Evolutionary conservation across 2,113 vertebrate genomes (phyloP).

Genomic region (Coptodon bakossiorum): DNA sequence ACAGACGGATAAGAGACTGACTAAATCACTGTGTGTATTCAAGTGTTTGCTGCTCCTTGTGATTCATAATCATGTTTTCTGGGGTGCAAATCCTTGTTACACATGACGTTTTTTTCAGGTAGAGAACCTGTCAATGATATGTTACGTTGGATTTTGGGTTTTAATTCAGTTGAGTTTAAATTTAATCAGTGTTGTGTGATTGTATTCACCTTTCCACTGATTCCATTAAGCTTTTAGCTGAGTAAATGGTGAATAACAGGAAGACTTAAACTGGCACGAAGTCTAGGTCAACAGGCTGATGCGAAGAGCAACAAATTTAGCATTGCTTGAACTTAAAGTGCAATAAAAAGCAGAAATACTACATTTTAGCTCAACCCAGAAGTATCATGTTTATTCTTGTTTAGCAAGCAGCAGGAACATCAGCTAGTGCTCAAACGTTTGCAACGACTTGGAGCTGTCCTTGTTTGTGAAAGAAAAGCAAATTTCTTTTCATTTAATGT

Average conservation of each 20-base stretch:
- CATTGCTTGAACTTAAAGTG: constrained; percentile 13
- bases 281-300: background rate
- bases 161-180: background rate
- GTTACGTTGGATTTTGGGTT: background rate
- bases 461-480: background rate
- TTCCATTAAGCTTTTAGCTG: background rate
- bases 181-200: background rate
- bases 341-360: constrained; percentile 8
- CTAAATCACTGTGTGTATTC: constrained; percentile 35
- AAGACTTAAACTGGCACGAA: background rate
- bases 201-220: background rate
- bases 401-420: background rate
- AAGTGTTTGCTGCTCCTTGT: background rate
- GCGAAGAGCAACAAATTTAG: background rate
- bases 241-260: background rate
- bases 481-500: background rate
- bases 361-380: background rate
- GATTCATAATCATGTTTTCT: background rate
- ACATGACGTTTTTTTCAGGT: background rate
- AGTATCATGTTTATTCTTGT: background rate
- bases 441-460: fast-evolving
- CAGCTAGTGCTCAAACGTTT: background rate
- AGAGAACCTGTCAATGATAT: background rate
- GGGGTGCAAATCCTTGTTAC: background rate
- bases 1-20: background rate